Percentiles rank a stretch among this genome's conserved stretches.
phyloP scores from a whole-genome alignment of 1,140 invertebrate genomes.

The Drosophila nigrodunni region DNA sequence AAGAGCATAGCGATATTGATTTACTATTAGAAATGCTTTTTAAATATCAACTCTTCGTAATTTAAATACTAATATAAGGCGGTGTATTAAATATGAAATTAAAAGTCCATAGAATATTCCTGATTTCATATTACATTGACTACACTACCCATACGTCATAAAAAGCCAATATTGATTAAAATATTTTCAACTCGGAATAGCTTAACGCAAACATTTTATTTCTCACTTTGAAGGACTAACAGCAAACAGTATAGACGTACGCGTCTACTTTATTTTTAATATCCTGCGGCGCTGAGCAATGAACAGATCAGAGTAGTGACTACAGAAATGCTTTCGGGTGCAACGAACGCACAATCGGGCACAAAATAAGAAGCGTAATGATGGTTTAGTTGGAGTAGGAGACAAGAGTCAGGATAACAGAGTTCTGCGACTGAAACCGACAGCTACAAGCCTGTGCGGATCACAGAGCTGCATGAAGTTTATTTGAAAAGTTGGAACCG shows the following conservation, averaged over 20 bases:
- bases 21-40: neutral
- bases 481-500: constrained; percentile 73
- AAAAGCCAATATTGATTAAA: too few species aligned
- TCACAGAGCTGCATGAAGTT: constrained; percentile 58
- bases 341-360: constrained; percentile 74
- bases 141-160: too few species aligned
- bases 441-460: constrained; percentile 40
- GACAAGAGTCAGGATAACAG: neutral
- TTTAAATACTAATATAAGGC: too few species aligned
- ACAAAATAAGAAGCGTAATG: constrained; percentile 18
- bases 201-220: too few species aligned
- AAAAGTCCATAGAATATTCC: too few species aligned
- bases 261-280: constrained; percentile 62
- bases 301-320: constrained; percentile 32
- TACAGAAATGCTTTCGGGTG: constrained; percentile 53
- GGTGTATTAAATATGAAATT: too few species aligned
- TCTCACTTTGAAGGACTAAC: too few species aligned
- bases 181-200: too few species aligned
- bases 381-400: neutral
- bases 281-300: constrained; percentile 64
- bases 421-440: constrained; percentile 15
- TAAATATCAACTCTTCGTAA: too few species aligned
- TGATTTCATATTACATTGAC: too few species aligned
- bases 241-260: constrained; percentile 32
- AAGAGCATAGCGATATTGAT: constrained; percentile 22